Conservation (phyloP, 2,888 invertebrate genomes). For the Arctia plantaginis region DNA sequence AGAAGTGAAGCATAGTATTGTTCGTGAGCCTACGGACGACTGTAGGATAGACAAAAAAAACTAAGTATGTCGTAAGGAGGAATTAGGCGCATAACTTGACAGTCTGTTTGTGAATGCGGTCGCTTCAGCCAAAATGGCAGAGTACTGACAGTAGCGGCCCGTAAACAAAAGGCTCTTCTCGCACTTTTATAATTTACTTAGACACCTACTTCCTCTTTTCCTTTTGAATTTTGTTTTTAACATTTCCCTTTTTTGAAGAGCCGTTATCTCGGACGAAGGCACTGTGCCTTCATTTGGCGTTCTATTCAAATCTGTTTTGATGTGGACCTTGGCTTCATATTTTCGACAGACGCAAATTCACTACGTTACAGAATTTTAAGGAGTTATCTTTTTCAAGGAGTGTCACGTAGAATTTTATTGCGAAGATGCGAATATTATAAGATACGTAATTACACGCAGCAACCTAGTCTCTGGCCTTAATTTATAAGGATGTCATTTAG, state of each 20-base stretch:
- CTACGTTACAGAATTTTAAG: slow-evolving; percentile 43
- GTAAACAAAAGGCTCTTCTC: slow-evolving; percentile 75
- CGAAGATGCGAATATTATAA: slow-evolving; percentile 17
- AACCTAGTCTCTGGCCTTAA: slow-evolving; percentile 11
- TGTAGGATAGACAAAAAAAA: slow-evolving; percentile 52
- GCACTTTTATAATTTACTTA: slow-evolving; percentile 81
- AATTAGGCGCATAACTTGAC: slow-evolving; percentile 60
- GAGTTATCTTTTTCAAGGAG: slow-evolving; percentile 35
- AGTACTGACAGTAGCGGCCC: slow-evolving; percentile 65
- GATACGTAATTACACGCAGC: slow-evolving; percentile 18
- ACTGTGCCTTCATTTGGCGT: slow-evolving; percentile 71
- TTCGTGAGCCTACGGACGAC: slow-evolving; percentile 37
- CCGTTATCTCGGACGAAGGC: slow-evolving; percentile 73
- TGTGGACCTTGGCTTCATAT: slow-evolving; percentile 61
- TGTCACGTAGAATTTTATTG: slow-evolving; percentile 28
- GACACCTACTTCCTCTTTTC: slow-evolving; percentile 70
- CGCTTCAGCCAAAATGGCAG: slow-evolving; percentile 57
- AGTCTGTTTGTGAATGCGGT: slow-evolving; percentile 64
- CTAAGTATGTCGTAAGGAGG: slow-evolving; percentile 52
- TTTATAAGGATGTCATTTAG: neutral
- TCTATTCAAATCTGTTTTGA: slow-evolving; percentile 74
- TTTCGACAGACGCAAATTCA: slow-evolving; percentile 61
- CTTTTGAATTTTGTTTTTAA: slow-evolving; percentile 79
- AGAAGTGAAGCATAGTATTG: slow-evolving; percentile 47
- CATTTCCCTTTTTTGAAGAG: slow-evolving; percentile 75